These are phyloP conservation scores for Thereuonema tuberculata DNA, from an alignment of 1,140 invertebrate species.

Conservation along the genomic window DNA sequence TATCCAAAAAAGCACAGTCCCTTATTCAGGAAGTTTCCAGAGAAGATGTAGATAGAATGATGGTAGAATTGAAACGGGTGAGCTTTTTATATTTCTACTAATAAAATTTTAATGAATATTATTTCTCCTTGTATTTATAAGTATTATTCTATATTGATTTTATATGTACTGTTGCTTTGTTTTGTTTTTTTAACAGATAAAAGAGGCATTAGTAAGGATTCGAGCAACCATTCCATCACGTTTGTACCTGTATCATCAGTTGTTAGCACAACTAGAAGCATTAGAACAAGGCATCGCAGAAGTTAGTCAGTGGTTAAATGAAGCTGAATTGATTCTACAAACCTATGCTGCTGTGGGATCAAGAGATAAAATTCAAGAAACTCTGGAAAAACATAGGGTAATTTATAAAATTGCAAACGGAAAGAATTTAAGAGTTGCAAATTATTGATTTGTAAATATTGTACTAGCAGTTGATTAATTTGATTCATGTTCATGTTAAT, in stretches of 20 bases:
- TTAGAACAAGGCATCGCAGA: slow-evolving; percentile 72
- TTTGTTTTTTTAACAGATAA: slow-evolving; percentile 23
- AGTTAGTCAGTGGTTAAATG: slow-evolving; percentile 67
- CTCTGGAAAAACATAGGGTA: slow-evolving; percentile 65
- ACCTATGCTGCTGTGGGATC: slow-evolving; percentile 46
- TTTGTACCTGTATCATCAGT: slow-evolving; percentile 61
- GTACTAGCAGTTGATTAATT: no score
- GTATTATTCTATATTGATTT: no score
- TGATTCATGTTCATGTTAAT: no score
- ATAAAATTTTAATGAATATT: neutral
- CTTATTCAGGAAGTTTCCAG: slow-evolving; percentile 77
- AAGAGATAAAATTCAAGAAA: slow-evolving; percentile 53
- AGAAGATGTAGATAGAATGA: slow-evolving; percentile 79
- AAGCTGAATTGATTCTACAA: slow-evolving; percentile 56
- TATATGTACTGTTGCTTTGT: no score
- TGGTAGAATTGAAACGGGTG: slow-evolving; percentile 74
- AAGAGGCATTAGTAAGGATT: slow-evolving; percentile 62
- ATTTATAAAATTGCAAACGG: neutral
- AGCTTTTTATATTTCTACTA: no score
- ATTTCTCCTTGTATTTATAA: no score
- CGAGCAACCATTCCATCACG: slow-evolving; percentile 63
- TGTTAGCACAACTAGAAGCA: slow-evolving; percentile 78
- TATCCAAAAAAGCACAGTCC: slow-evolving; percentile 77
- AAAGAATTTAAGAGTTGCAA: neutral
- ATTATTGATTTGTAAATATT: no score